Evolutionary conservation across 1,140 invertebrate species (phyloP), one percentile per base, ranked within the genome.

Genomic region (Aphelinus certus): DNA sequence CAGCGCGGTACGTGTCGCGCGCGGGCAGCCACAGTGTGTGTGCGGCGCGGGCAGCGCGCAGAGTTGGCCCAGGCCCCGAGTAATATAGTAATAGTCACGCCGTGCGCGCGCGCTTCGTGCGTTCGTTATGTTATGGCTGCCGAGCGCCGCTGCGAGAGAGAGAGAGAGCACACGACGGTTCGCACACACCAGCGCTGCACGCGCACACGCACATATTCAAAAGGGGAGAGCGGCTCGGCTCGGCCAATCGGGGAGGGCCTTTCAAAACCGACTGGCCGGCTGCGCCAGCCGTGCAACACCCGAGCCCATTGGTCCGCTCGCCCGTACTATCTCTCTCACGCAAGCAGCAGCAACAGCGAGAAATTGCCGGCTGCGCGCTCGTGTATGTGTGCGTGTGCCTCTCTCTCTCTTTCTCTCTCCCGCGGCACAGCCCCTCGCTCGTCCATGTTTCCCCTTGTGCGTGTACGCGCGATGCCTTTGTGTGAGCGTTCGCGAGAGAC

Each of bases 91-190:
- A 72, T 49, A 63, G 61, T 76, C 81, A 80, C 82, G 81, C 77
- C 26, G 26, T 26, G 26, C 26, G 26, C 26, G 26, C 26, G 26
- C 26, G 26, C 26, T 26, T 26, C 26, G 26, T 83, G 79, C 65
- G 83, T 81, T 82, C 83, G 82, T 82, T 84, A 83, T 82, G 82
- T 73, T 73, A 73, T 73, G 71, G 71, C 71, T 63, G 71, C 61
- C 61, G 48, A 49, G 57, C 67, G 51, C 49, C 51, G 51, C 26
- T 26, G 58, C 9, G 42, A 64, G 63, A 64, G 48, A 51, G 63
- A 63, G 9, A 45, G 26, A 2, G 45, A 3, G 61, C 46, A 2
- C 61, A 2, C 4, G 61, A 47, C 43, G 3, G 45, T 46, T n/a
- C 26, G 26, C 26, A 26, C 26, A 26, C 26, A 26, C 26, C 53